Percentiles rank a stretch among this genome's conserved stretches.
These are phyloP conservation scores for Baronia brevicornis DNA, from an alignment of 2,888 invertebrate species.

Conservation along the genomic window DNA sequence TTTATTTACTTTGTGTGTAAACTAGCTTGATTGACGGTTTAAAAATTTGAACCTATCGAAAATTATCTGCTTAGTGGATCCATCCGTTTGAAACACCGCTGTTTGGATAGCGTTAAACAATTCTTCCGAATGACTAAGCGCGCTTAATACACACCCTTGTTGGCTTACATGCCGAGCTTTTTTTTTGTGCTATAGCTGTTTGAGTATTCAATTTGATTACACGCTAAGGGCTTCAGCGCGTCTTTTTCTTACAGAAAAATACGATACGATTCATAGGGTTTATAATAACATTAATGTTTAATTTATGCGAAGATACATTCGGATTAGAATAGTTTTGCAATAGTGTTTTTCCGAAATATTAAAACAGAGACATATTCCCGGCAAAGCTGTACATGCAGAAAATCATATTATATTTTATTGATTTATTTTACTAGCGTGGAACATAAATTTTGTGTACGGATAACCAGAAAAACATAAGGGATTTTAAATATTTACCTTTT, in stretches of 20 bases:
- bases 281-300: no score
- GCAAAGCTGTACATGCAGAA: no score
- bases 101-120: constrained; percentile 73
- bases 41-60: constrained; percentile 49
- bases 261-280: constrained; percentile 16
- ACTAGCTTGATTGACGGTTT: constrained; percentile 59
- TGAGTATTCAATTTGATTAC: constrained; percentile 61
- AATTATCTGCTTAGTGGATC: constrained; percentile 72
- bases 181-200: constrained; percentile 45
- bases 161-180: constrained; percentile 43
- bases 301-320: no score
- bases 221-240: constrained; percentile 45
- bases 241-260: constrained; percentile 16
- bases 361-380: no score
- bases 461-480: no score
- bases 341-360: no score
- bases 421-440: no score
- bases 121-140: constrained; percentile 66
- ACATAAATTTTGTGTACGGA: no score
- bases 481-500: no score
- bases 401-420: no score
- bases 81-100: constrained; percentile 56
- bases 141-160: constrained; percentile 55
- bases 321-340: no score
- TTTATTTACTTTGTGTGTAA: constrained; percentile 2